Evolutionary conservation across 2,113 vertebrate genomes (phyloP).

Genomic region (Rhineura floridana): DNA sequence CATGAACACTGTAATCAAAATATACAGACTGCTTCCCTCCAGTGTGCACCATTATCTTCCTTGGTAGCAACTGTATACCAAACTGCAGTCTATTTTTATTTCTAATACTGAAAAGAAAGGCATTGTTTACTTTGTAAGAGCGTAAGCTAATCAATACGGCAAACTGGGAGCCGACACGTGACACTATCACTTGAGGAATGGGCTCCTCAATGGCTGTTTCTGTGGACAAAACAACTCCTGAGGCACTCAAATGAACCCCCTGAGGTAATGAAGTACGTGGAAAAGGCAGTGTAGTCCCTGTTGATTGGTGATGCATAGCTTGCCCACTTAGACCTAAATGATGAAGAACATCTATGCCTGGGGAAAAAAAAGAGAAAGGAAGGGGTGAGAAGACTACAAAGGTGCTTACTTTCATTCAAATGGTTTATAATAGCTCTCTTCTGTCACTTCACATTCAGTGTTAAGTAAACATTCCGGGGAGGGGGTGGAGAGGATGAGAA

Average conservation of each 20-base stretch:
- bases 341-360: slow-evolving; percentile 93
- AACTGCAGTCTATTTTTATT: slow-evolving; percentile 86
- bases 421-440: neutral
- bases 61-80: slow-evolving; percentile 90
- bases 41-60: slow-evolving; percentile 84
- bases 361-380: slow-evolving; percentile 65
- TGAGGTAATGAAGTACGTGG: slow-evolving; percentile 71
- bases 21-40: slow-evolving; percentile 83
- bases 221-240: slow-evolving; percentile 81
- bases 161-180: slow-evolving; percentile 81
- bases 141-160: slow-evolving; percentile 86
- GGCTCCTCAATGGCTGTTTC: slow-evolving; percentile 81
- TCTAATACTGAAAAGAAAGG: slow-evolving; percentile 93
- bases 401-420: neutral
- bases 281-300: slow-evolving; percentile 64
- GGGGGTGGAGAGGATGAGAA: neutral
- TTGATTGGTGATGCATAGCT: slow-evolving; percentile 69
- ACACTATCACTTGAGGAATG: slow-evolving; percentile 75
- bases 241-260: slow-evolving; percentile 72
- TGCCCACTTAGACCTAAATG: slow-evolving; percentile 83
- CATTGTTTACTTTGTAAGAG: slow-evolving; percentile 88
- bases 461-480: neutral
- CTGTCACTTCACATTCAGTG: neutral
- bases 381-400: neutral
- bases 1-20: slow-evolving; percentile 87